A percentile compares a stretch with the other conserved stretches of the same genome.
phyloP scores from a whole-genome alignment of 53 echinoderm and acorn worm genomes.

The Hippasteria phrygiana region DNA sequence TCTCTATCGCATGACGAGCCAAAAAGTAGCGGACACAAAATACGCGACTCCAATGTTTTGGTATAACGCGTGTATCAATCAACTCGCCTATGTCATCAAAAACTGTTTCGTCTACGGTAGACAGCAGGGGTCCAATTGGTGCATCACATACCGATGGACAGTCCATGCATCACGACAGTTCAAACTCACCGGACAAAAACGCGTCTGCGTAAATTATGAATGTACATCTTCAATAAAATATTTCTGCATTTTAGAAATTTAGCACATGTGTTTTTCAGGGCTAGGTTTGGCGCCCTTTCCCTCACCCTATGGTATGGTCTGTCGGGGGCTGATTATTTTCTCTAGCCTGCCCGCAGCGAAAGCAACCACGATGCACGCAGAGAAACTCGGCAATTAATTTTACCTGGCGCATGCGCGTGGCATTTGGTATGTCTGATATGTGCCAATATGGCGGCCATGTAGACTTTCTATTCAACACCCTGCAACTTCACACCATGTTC shows the following conservation, averaged over 20 bases:
- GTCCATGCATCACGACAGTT: too few relatives aligned
- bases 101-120: slow-evolving; percentile 13
- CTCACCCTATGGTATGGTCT: neutral
- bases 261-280: neutral
- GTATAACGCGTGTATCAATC: too few relatives aligned
- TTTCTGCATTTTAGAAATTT: neutral
- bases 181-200: too few relatives aligned
- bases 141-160: too few relatives aligned
- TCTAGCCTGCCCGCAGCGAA: slow-evolving; percentile 53
- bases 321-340: slow-evolving; percentile 11
- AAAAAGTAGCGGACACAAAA: too few relatives aligned
- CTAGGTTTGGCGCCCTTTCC: neutral
- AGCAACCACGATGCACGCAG: slow-evolving; percentile 38
- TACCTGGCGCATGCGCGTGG: slow-evolving; percentile 77
- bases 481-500: slow-evolving; percentile 63
- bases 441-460: slow-evolving; percentile 83
- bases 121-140: neutral
- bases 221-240: neutral
- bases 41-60: too few relatives aligned
- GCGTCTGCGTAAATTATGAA: too few relatives aligned
- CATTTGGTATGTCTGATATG: slow-evolving; percentile 84
- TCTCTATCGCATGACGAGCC: too few relatives aligned
- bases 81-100: neutral
- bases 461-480: slow-evolving; percentile 18
- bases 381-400: slow-evolving; percentile 58